Percentiles rank a stretch among this genome's conserved stretches.
Evolutionary conservation across 2,888 invertebrate species (phyloP).

Genomic region (Eristalinus sepulchralis): DNA sequence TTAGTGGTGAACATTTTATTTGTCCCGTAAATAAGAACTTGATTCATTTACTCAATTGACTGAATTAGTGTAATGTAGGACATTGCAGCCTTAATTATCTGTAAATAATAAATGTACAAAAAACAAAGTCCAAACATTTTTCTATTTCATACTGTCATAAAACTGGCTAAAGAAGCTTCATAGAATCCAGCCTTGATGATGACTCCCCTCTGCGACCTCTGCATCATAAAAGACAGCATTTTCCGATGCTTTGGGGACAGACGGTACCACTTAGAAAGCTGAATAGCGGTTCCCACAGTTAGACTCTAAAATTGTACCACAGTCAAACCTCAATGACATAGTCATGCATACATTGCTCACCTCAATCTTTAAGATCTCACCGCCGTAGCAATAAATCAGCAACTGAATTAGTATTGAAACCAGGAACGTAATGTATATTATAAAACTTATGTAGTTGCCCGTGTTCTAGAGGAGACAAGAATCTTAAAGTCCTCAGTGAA

Average conservation of each 20-base stretch:
- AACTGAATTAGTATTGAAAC: conserved; percentile 77
- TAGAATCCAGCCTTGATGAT: conserved; percentile 78
- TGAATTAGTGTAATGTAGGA: conserved; percentile 60
- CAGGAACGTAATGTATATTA: conserved; percentile 76
- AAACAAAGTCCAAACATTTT: neutral
- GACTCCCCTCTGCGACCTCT: conserved; percentile 76
- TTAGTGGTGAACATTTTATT: neutral
- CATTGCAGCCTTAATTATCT: conserved; percentile 59
- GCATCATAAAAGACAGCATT: conserved; percentile 74
- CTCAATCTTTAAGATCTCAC: conserved; percentile 78
- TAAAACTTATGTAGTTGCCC: conserved; percentile 73
- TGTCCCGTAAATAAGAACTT: neutral
- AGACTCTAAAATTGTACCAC: conserved; percentile 73
- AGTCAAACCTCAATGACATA: neutral
- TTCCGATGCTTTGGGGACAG: conserved; percentile 75
- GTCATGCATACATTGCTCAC: conserved; percentile 55
- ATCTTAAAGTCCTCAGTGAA: neutral
- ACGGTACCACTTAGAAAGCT: conserved; percentile 76
- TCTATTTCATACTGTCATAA: conserved; percentile 73
- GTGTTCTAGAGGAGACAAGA: conserved; percentile 73
- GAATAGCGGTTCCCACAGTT: conserved; percentile 75
- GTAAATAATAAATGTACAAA: neutral
- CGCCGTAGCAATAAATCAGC: conserved; percentile 79
- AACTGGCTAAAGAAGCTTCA: conserved; percentile 78
- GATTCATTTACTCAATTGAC: conserved; percentile 33